These are phyloP conservation scores for Electrophaes corylata DNA, from an alignment of 2,888 invertebrate species.

Conservation along the genomic window DNA sequence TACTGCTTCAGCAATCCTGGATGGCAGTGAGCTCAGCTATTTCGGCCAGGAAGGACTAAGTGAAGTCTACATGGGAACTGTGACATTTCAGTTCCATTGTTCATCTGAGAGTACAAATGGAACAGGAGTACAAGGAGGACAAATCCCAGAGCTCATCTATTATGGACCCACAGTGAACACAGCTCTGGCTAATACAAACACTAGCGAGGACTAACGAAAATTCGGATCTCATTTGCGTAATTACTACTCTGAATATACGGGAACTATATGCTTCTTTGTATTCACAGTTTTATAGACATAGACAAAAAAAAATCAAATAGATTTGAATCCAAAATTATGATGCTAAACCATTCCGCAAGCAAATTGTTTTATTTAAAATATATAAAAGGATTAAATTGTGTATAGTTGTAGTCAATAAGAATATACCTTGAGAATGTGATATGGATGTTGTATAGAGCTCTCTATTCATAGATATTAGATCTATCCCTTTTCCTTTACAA, in stretches of 20 bases:
- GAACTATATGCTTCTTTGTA: constrained; percentile 45
- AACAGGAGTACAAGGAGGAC: constrained; percentile 98
- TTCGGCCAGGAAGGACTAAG: constrained; percentile 99
- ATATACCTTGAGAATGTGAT: constrained; percentile 77
- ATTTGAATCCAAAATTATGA: constrained; percentile 44
- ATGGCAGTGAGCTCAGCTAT: constrained; percentile 97
- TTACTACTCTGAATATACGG: constrained; percentile 68
- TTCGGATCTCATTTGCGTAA: constrained; percentile 57
- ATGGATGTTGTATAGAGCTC: constrained; percentile 81
- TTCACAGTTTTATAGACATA: constrained; percentile 34
- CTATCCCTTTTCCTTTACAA: constrained; percentile 40
- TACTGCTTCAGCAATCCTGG: constrained; percentile 97
- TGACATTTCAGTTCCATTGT: constrained; percentile 98
- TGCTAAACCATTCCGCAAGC: constrained; percentile 67
- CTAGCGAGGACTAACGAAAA: constrained; percentile 81
- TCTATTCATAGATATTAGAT: constrained; percentile 68
- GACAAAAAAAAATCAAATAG: too few relatives aligned
- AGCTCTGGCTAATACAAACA: constrained; percentile 65
- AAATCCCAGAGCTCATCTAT: constrained; percentile 98
- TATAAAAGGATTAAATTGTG: constrained; percentile 57
- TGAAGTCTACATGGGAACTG: constrained; percentile 95
- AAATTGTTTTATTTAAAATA: constrained; percentile 62
- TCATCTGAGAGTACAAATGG: constrained; percentile 99
- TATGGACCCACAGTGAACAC: constrained; percentile 91
- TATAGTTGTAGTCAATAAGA: constrained; percentile 64